Evolutionary conservation across 2,113 vertebrate genomes (phyloP).

Genomic region (Polyodon spathula): DNA sequence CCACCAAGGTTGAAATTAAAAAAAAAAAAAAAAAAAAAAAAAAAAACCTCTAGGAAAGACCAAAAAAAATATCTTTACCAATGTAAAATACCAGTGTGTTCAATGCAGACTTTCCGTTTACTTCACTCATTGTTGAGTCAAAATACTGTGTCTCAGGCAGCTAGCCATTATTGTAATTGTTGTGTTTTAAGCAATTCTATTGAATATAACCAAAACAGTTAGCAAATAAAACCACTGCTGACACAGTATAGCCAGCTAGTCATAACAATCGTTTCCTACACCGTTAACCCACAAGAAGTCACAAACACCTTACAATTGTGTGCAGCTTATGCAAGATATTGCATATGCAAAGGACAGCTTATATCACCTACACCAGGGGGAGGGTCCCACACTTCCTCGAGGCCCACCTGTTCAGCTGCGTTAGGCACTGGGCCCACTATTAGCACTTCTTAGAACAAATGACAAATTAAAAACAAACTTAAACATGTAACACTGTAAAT

Average conservation of each 20-base stretch:
- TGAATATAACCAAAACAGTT: constrained; percentile 25
- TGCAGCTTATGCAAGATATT: no score
- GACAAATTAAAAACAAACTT: no score
- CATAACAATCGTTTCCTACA: no score
- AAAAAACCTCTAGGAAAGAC: neutral
- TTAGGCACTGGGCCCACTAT: no score
- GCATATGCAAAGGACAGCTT: no score
- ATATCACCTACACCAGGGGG: neutral
- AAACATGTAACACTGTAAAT: no score
- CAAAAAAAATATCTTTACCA: constrained; percentile 21
- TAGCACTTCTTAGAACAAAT: no score
- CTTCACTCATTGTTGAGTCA: constrained; percentile 30
- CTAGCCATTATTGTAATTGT: constrained; percentile 40
- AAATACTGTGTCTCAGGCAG: constrained; percentile 34
- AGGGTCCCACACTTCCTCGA: no score
- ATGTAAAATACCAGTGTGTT: constrained; percentile 32
- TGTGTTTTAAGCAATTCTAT: constrained; percentile 8
- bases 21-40: constrained; percentile 1
- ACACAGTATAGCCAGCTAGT: neutral
- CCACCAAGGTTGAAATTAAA: constrained; percentile 45
- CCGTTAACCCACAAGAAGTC: no score
- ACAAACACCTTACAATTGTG: no score
- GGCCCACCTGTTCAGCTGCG: no score
- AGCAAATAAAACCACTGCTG: constrained; percentile 17
- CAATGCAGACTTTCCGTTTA: constrained; percentile 34